Evolutionary conservation across 1,140 invertebrate genomes (phyloP).

Genomic region (Pseudomyrmex cubaensis): DNA sequence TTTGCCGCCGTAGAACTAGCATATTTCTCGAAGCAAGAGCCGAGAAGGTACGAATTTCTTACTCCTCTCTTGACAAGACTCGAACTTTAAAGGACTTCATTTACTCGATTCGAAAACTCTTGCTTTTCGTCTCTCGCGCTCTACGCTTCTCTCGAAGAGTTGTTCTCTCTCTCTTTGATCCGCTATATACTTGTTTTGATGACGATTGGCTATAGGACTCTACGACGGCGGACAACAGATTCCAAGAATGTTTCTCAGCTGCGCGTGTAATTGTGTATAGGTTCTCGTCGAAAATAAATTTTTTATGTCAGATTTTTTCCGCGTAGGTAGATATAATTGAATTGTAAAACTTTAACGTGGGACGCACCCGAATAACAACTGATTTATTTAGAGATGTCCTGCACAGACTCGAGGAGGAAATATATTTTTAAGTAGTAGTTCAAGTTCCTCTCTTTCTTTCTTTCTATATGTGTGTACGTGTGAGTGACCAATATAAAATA

Average conservation of each 20-base stretch:
- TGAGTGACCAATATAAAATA: too few species aligned
- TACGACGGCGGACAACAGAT: too few species aligned
- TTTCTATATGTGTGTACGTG: too few species aligned
- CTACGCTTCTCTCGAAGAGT: constrained; percentile 13
- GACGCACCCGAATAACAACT: too few species aligned
- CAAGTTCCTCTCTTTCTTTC: too few species aligned
- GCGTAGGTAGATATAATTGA: neutral
- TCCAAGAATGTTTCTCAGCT: too few species aligned
- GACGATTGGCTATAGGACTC: neutral
- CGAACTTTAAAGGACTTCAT: constrained; percentile 57
- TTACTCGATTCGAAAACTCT: constrained; percentile 60
- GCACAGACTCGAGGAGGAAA: neutral
- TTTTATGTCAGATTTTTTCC: neutral
- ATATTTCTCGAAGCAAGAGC: constrained; percentile 46
- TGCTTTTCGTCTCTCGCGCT: constrained; percentile 25
- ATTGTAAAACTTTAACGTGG: neutral
- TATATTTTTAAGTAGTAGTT: neutral
- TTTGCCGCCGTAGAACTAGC: constrained; percentile 40
- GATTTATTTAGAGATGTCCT: neutral
- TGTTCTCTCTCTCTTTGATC: constrained; percentile 21
- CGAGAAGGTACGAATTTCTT: constrained; percentile 48
- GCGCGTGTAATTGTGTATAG: neutral
- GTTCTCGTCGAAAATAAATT: constrained; percentile 3
- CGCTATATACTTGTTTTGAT: constrained; percentile 17
- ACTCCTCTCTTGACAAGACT: constrained; percentile 29